A percentile compares a stretch with the other conserved stretches of the same genome.
These are phyloP conservation scores for Lutjanus erythropterus DNA, from an alignment of 2,113 vertebrate genomes.

Conservation along the genomic window DNA sequence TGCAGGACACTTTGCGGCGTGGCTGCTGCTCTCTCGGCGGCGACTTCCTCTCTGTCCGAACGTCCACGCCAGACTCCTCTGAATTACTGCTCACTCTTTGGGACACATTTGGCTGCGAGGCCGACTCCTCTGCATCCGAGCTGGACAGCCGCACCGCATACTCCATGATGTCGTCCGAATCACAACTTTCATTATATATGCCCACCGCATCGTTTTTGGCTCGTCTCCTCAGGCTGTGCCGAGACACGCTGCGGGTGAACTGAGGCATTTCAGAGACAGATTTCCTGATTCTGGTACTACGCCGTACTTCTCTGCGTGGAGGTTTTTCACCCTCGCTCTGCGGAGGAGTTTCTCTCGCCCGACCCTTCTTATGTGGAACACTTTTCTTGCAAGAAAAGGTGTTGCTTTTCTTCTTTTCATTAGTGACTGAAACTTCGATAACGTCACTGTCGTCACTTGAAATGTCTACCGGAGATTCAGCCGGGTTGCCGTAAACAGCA, in stretches of 20 bases:
- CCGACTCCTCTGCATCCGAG: conserved; percentile 46
- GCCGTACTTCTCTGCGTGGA: background rate
- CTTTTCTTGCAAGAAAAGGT: background rate
- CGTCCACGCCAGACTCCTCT: conserved; percentile 35
- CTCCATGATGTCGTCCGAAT: conserved; percentile 66
- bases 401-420: conserved; percentile 17
- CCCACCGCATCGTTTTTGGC: conserved; percentile 62
- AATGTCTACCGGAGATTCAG: conserved; percentile 34
- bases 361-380: background rate
- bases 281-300: conserved; percentile 51
- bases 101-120: accelerated
- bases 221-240: conserved; percentile 57
- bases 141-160: conserved; percentile 44
- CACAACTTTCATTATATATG: conserved; percentile 71
- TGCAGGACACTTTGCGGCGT: background rate
- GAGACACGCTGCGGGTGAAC: background rate
- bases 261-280: background rate
- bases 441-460: conserved; percentile 82
- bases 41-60: conserved; percentile 1
- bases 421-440: conserved; percentile 69
- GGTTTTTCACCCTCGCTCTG: background rate
- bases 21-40: conserved; percentile 5
- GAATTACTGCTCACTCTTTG: conserved; percentile 10
- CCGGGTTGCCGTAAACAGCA: conserved; percentile 11
- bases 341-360: background rate